A percentile compares a stretch with the other conserved stretches of the same genome.
Evolutionary conservation across 2,888 invertebrate genomes (phyloP).

Genomic region (Campoletis raptor): DNA sequence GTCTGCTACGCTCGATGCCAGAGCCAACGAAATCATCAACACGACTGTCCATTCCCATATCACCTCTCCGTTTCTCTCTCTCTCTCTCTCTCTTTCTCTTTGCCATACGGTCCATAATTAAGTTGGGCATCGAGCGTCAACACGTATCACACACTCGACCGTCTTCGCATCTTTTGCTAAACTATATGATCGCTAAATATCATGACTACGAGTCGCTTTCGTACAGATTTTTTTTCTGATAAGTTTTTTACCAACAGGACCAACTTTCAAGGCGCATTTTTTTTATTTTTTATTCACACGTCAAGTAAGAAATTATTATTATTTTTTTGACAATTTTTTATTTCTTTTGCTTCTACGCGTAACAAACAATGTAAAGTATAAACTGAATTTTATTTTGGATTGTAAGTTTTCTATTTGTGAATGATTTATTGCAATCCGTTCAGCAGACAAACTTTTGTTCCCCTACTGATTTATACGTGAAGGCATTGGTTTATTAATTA

Average conservation of each 20-base stretch:
- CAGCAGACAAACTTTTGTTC: background rate
- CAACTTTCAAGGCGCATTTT: no score
- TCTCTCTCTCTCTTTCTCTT: background rate
- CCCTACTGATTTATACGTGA: background rate
- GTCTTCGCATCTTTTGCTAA: background rate
- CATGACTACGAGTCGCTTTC: background rate
- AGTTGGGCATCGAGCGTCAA: conserved; percentile 57
- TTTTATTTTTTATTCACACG: background rate
- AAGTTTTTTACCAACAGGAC: background rate
- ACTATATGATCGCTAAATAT: background rate
- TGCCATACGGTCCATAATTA: conserved; percentile 50
- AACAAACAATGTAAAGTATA: no score
- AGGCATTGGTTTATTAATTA: background rate
- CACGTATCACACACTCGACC: conserved; percentile 37
- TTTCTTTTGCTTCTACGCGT: no score
- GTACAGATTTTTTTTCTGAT: background rate
- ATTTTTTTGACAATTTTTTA: no score
- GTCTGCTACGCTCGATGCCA: conserved; percentile 53
- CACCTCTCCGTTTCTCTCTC: background rate
- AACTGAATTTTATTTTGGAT: no score
- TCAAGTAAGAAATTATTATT: no score
- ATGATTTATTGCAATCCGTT: no score
- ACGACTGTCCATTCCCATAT: conserved; percentile 24
- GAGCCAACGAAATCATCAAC: conserved; percentile 42
- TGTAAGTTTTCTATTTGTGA: no score